Percentiles rank a stretch among this genome's conserved stretches.
phyloP scores from a whole-genome alignment of 2,888 invertebrate genomes.

The Keiferia lycopersicella region DNA sequence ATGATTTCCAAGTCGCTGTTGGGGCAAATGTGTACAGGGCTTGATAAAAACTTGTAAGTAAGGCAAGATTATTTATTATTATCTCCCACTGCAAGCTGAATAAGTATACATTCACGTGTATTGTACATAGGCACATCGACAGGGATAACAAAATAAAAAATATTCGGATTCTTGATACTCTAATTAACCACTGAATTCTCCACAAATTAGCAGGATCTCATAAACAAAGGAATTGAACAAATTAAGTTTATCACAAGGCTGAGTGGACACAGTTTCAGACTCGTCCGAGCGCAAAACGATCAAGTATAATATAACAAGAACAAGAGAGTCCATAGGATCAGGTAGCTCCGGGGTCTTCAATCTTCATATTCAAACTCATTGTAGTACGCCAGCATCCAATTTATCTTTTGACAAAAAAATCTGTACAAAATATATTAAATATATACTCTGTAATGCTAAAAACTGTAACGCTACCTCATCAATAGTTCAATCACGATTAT shows the following conservation, averaged over 20 bases:
- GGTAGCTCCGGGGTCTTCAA: slow-evolving; percentile 70
- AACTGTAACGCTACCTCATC: slow-evolving; percentile 80
- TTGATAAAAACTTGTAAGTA: slow-evolving; percentile 71
- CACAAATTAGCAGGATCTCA: slow-evolving; percentile 77
- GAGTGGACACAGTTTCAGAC: slow-evolving; percentile 42
- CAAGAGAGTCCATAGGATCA: slow-evolving; percentile 62
- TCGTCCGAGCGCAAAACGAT: slow-evolving; percentile 52
- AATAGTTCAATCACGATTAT: slow-evolving; percentile 80
- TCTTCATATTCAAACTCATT: slow-evolving; percentile 77
- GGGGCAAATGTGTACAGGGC: slow-evolving; percentile 42
- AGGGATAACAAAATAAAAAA: slow-evolving; percentile 81
- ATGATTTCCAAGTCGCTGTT: slow-evolving; percentile 23
- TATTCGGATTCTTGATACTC: slow-evolving; percentile 76
- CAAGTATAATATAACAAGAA: slow-evolving; percentile 56
- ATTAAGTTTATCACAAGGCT: slow-evolving; percentile 49
- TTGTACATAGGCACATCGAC: slow-evolving; percentile 71
- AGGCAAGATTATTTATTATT: slow-evolving; percentile 77
- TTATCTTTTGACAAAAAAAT: slow-evolving; percentile 82
- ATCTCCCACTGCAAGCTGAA: slow-evolving; percentile 76
- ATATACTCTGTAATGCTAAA: slow-evolving; percentile 82
- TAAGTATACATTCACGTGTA: slow-evolving; percentile 68
- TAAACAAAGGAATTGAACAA: slow-evolving; percentile 79
- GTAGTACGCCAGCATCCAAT: slow-evolving; percentile 79
- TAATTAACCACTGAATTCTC: slow-evolving; percentile 79
- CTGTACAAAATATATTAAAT: slow-evolving; percentile 83